These are phyloP conservation scores for Grus americana DNA, from an alignment of 2,113 vertebrate species.

Conservation along the genomic window DNA sequence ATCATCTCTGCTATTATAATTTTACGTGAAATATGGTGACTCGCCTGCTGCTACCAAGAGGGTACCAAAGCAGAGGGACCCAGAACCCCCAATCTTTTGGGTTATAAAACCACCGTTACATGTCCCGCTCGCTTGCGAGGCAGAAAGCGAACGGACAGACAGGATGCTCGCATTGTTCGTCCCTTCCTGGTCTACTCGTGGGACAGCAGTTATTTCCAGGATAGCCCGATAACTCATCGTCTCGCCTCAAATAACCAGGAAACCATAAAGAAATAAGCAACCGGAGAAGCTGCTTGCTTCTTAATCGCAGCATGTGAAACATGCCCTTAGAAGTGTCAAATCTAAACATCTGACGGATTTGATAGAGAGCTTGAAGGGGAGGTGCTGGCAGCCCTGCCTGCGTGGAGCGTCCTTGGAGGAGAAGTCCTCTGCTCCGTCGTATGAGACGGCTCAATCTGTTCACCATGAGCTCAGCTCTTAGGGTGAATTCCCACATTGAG, in stretches of 20 bases:
- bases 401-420: not conserved
- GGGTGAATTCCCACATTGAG: conserved; percentile 14
- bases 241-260: conserved; percentile 36
- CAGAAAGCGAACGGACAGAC: not conserved
- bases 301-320: not conserved
- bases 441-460: accelerated
- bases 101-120: not conserved
- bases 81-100: not conserved
- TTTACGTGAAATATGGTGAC: accelerated
- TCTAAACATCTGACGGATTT: not conserved
- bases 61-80: not conserved
- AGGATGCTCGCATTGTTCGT: conserved; percentile 49
- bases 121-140: not conserved
- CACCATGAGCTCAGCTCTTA: not conserved
- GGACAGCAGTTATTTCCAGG: conserved; percentile 56
- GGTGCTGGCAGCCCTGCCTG: not conserved
- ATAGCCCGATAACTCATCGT: conserved; percentile 23
- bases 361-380: not conserved
- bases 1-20: not conserved
- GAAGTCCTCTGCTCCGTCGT: not conserved
- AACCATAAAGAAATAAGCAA: not conserved
- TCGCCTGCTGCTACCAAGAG: not conserved
- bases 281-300: no score
- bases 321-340: not conserved
- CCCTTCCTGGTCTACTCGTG: conserved; percentile 42